Percentiles rank a stretch among this genome's conserved stretches.
Conservation (phyloP, 2,113 vertebrate species). For the Parus major region DNA sequence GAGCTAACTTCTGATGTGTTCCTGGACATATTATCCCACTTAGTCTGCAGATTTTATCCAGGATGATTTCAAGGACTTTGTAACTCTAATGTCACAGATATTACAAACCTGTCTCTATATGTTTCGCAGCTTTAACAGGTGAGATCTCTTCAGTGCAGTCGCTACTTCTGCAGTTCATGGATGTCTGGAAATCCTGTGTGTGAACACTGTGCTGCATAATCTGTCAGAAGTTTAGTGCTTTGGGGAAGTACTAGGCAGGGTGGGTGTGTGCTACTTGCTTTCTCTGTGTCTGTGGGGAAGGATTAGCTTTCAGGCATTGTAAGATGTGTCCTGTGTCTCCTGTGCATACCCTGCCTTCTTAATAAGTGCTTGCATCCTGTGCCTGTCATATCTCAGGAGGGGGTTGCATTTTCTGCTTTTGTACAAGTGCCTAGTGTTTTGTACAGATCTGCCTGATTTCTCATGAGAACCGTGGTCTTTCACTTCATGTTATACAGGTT, state of each 20-base stretch:
- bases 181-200: background rate
- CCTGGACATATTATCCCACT: background rate
- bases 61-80: background rate
- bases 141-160: background rate
- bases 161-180: background rate
- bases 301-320: background rate
- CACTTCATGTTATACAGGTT: accelerated
- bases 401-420: background rate
- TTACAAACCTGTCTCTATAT: background rate
- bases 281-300: background rate
- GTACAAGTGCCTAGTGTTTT: background rate
- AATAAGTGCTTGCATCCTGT: background rate
- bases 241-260: background rate
- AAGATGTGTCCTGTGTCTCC: background rate
- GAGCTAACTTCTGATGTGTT: background rate
- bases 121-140: background rate
- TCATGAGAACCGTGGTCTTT: background rate
- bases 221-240: background rate
- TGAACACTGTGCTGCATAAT: background rate
- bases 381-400: accelerated
- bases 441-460: background rate
- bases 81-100: background rate
- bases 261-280: accelerated
- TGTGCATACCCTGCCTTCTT: background rate
- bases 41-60: background rate